phyloP scores from a whole-genome alignment of 37 sponge, comb jelly and placozoan genomes.

The Mnemiopsis leidyi region DNA sequence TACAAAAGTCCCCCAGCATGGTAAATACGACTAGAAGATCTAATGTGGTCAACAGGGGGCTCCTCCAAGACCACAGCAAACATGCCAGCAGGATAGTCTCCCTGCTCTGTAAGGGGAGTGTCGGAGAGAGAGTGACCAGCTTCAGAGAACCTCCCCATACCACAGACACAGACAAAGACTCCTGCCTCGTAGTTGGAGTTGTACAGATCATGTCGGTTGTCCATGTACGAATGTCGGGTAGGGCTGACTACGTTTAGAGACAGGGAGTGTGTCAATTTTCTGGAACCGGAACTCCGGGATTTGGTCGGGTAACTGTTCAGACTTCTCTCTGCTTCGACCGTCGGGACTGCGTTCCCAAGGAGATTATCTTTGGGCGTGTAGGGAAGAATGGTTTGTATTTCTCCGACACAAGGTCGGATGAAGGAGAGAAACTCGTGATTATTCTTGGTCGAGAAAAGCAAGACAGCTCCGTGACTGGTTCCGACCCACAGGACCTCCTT shows the following conservation, averaged over 20 bases:
- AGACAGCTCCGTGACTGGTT: neutral
- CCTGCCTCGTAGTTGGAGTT: constrained; percentile 34
- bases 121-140: neutral
- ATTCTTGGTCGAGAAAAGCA: constrained; percentile 18
- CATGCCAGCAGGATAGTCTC: constrained; percentile 16
- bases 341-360: neutral
- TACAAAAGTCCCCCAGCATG: neutral
- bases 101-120: neutral
- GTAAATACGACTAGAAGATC: neutral
- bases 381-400: neutral
- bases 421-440: neutral
- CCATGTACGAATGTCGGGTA: neutral
- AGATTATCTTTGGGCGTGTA: neutral
- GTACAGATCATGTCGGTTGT: neutral
- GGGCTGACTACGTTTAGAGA: neutral
- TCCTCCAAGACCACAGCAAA: constrained; percentile 46
- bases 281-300: neutral
- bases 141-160: constrained; percentile 55
- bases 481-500: constrained; percentile 15
- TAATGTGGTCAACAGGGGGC: neutral
- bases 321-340: neutral
- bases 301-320: neutral
- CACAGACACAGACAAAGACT: constrained; percentile 33
- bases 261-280: neutral
- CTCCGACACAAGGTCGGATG: constrained; percentile 38